Evolutionary conservation across 2,888 invertebrate species (phyloP).

Genomic region (Tineola bisselliella): DNA sequence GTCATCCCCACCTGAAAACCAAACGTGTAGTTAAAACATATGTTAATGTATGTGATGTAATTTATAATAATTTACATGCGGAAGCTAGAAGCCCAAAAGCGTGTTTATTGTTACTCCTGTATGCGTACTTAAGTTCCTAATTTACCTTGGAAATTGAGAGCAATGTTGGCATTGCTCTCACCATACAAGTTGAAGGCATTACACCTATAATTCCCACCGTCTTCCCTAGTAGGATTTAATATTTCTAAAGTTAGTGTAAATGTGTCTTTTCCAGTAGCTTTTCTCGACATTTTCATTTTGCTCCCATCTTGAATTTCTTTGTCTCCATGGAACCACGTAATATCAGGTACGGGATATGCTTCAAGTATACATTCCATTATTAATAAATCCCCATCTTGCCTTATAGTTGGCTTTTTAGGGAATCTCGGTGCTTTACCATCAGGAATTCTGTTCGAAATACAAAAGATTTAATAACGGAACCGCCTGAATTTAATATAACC

Average conservation of each 20-base stretch:
- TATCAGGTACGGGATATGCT: slow-evolving; percentile 94
- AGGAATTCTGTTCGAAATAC: slow-evolving; percentile 80
- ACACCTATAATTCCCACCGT: slow-evolving; percentile 99
- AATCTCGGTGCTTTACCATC: slow-evolving; percentile 96
- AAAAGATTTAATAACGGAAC: slow-evolving; percentile 30
- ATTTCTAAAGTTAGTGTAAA: slow-evolving; percentile 94
- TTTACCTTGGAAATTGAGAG: slow-evolving; percentile 98
- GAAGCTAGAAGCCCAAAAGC: slow-evolving; percentile 53
- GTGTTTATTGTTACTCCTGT: slow-evolving; percentile 48
- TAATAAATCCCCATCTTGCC: slow-evolving; percentile 91
- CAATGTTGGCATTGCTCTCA: slow-evolving; percentile 99
- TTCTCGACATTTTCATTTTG: slow-evolving; percentile 91
- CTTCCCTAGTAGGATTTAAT: slow-evolving; percentile 92
- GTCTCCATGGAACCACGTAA: slow-evolving; percentile 94
- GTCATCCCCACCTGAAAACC: slow-evolving; percentile 84
- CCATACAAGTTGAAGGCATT: slow-evolving; percentile 98
- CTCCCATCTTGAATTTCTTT: slow-evolving; percentile 84
- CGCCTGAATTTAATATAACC: background rate
- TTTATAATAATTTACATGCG: slow-evolving; percentile 31
- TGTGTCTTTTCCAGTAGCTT: slow-evolving; percentile 88
- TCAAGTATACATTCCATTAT: slow-evolving; percentile 97
- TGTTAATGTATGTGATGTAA: background rate
- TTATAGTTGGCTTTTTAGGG: slow-evolving; percentile 95
- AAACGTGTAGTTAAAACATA: slow-evolving; percentile 15
- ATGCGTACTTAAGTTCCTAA: slow-evolving; percentile 45